Percentiles rank a stretch among this genome's conserved stretches.
Evolutionary conservation across 2,113 vertebrate genomes (phyloP).

Genomic region (Bambusicola thoracicus): DNA sequence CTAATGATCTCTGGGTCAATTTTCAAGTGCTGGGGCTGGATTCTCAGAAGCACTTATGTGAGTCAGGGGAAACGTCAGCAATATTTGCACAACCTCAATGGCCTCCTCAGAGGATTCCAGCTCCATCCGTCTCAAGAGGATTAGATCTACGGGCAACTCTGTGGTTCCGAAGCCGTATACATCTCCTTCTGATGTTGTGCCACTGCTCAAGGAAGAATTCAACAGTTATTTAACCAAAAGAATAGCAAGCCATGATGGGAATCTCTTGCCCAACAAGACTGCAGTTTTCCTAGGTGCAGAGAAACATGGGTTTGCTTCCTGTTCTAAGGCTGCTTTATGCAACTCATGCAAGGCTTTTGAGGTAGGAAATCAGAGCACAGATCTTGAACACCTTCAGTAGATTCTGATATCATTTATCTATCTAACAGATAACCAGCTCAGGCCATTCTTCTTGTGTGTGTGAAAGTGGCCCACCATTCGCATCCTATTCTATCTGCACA

Average conservation of each 20-base stretch:
- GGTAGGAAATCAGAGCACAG: background rate
- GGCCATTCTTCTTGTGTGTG: background rate
- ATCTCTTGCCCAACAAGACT: background rate
- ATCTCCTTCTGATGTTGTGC: background rate
- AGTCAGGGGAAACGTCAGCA: background rate
- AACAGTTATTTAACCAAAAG: background rate
- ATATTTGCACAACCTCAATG: background rate
- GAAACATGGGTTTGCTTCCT: background rate
- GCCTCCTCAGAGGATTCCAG: background rate
- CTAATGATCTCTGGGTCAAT: constrained; percentile 42
- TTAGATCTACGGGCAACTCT: background rate
- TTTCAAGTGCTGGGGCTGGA: constrained; percentile 1
- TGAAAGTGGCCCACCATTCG: background rate
- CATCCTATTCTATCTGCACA: background rate
- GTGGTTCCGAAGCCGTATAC: rapidly evolving
- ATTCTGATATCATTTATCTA: background rate
- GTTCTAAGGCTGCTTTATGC: background rate
- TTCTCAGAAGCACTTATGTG: constrained; percentile 29
- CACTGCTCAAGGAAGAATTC: background rate
- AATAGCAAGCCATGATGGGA: rapidly evolving
- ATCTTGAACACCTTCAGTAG: background rate
- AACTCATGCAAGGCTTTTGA: background rate
- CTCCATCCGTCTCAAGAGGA: background rate
- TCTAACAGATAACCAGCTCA: background rate
- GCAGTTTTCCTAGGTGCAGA: background rate